Evolutionary conservation across 2,888 invertebrate genomes (phyloP).

Genomic region (Noctuana brunneofusca): DNA sequence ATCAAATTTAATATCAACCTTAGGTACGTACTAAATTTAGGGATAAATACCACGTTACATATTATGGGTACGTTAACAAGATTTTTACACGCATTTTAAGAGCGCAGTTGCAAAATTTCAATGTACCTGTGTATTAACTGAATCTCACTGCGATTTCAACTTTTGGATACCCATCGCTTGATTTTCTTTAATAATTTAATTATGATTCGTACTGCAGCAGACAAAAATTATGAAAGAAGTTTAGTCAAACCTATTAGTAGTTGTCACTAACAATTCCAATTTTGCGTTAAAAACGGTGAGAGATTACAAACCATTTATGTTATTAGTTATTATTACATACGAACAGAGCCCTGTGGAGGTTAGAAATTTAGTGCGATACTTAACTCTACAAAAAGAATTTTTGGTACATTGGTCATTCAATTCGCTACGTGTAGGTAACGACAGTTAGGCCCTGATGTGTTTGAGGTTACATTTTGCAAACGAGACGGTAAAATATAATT

Average conservation of each 20-base stretch:
- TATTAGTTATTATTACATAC: too few relatives aligned
- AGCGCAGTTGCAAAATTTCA: not conserved
- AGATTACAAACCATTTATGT: too few relatives aligned
- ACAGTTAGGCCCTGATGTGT: constrained; percentile 65
- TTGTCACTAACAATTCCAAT: too few relatives aligned
- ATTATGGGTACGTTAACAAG: not conserved
- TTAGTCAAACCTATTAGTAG: not conserved
- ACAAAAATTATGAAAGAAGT: not conserved
- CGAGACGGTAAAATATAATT: constrained; percentile 44
- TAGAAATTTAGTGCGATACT: not conserved
- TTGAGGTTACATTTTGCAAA: constrained; percentile 47
- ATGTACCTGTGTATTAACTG: not conserved
- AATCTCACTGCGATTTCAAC: not conserved
- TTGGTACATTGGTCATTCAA: constrained; percentile 60
- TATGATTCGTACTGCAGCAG: too few relatives aligned
- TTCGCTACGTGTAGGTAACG: constrained; percentile 52
- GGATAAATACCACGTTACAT: not conserved
- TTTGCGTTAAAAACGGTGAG: too few relatives aligned
- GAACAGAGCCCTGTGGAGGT: not conserved
- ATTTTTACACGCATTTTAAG: not conserved
- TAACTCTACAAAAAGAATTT: constrained; percentile 51
- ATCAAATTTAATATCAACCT: not conserved
- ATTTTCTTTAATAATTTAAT: not conserved
- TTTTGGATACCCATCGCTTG: too few relatives aligned
- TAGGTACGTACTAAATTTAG: not conserved